A percentile compares a stretch with the other conserved stretches of the same genome.
Conservation (phyloP, 2,888 invertebrate genomes). For the Agonum fuliginosum region DNA sequence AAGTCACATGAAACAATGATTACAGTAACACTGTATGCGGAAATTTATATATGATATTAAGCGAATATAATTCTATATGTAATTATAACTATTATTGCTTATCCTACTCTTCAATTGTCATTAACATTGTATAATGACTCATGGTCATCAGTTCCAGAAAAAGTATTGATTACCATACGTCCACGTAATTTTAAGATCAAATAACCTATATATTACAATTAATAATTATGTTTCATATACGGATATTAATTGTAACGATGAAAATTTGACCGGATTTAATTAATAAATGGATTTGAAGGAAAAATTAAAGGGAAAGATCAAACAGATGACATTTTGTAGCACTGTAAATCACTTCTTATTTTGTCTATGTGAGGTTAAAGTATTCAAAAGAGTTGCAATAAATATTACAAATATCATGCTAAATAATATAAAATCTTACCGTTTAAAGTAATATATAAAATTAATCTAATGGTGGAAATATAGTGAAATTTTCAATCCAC, state of each 20-base stretch:
- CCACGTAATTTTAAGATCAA: slow-evolving; percentile 41
- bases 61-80: background rate
- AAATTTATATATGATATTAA: background rate
- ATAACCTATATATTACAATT: slow-evolving; percentile 30
- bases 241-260: background rate
- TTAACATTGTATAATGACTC: slow-evolving; percentile 57
- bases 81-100: slow-evolving; percentile 6
- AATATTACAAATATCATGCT: slow-evolving; percentile 13
- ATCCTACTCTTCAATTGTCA: slow-evolving; percentile 30
- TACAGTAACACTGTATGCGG: background rate
- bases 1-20: background rate
- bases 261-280: slow-evolving; percentile 11
- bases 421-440: slow-evolving; percentile 39
- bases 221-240: background rate
- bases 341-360: background rate
- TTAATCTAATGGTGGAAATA: slow-evolving; percentile 57
- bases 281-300: background rate
- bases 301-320: slow-evolving; percentile 5
- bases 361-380: slow-evolving; percentile 8
- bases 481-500: slow-evolving; percentile 54
- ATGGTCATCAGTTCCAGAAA: slow-evolving; percentile 59
- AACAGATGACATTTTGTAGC: slow-evolving; percentile 52
- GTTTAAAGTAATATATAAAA: slow-evolving; percentile 50
- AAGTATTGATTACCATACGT: slow-evolving; percentile 56
- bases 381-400: slow-evolving; percentile 5